Percentiles rank a stretch among this genome's conserved stretches.
phyloP scores from a whole-genome alignment of 2,888 invertebrate species.

The Helleia helle region DNA sequence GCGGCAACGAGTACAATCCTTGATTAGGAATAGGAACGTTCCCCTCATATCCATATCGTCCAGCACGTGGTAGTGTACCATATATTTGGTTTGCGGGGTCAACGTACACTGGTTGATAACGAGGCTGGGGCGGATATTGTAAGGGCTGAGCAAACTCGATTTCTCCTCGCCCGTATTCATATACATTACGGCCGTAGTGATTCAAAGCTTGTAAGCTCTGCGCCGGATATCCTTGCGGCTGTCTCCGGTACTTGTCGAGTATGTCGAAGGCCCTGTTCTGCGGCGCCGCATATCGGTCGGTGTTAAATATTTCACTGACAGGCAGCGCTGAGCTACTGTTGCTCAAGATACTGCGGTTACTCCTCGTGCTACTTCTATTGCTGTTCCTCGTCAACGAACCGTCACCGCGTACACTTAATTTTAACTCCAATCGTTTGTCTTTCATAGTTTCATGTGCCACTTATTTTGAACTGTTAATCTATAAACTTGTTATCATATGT shows the following conservation, averaged over 20 bases:
- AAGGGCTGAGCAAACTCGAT: conserved; percentile 36
- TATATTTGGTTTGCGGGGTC: conserved; percentile 37
- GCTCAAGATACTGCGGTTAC: conserved; percentile 51
- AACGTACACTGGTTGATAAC: conserved; percentile 40
- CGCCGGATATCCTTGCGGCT: conserved; percentile 52
- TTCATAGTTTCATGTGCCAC: conserved; percentile 42
- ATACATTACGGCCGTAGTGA: conserved; percentile 38
- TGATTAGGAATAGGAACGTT: conserved; percentile 30
- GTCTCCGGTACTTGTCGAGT: conserved; percentile 50
- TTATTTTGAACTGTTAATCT: conserved; percentile 17
- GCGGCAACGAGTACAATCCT: conserved; percentile 48
- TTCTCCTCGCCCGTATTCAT: conserved; percentile 29
- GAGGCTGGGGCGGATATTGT: conserved; percentile 26
- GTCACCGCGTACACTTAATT: conserved; percentile 63
- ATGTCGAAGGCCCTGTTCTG: conserved; percentile 56
- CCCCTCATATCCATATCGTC: conserved; percentile 28
- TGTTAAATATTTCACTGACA: conserved; percentile 59
- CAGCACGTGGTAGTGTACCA: conserved; percentile 44
- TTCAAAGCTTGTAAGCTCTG: conserved; percentile 56
- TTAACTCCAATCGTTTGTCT: conserved; percentile 64
- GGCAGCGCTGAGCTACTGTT: conserved; percentile 46
- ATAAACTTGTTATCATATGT: no score
- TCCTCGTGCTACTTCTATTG: conserved; percentile 52
- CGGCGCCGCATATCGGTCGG: conserved; percentile 52
- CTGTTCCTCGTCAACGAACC: conserved; percentile 56